A percentile compares a stretch with the other conserved stretches of the same genome.
phyloP scores from a whole-genome alignment of 2,113 vertebrate genomes.

The Acanthochromis polyacanthus region DNA sequence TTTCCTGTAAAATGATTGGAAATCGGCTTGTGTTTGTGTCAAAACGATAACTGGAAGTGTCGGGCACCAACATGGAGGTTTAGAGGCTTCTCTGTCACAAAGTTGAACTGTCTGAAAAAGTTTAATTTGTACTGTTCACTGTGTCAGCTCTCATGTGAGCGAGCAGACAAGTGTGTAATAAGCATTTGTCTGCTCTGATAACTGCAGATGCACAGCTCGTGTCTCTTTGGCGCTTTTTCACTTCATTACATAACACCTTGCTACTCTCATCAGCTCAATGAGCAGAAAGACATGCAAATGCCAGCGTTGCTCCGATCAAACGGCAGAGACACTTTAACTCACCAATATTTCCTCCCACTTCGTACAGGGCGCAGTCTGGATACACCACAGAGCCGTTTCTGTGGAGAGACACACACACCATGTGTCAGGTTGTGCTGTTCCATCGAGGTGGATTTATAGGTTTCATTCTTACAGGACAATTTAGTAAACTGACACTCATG shows the following conservation, averaged over 20 bases:
- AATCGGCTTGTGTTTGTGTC: neutral
- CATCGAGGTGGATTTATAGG: neutral
- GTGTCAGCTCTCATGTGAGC: slow-evolving; percentile 52
- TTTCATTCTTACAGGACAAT: neutral
- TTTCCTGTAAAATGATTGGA: neutral
- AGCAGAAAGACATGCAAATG: slow-evolving; percentile 76
- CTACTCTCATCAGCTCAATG: slow-evolving; percentile 64
- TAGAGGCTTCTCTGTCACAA: neutral
- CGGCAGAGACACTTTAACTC: slow-evolving; percentile 58
- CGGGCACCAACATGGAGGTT: neutral
- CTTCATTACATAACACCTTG: slow-evolving; percentile 63
- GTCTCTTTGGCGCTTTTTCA: slow-evolving; percentile 46
- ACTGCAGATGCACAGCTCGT: slow-evolving; percentile 70
- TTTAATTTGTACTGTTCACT: neutral
- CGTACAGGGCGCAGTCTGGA: slow-evolving; percentile 84
- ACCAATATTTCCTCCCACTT: slow-evolving; percentile 93
- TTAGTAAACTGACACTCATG: no score
- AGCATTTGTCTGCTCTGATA: slow-evolving; percentile 80
- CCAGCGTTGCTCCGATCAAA: slow-evolving; percentile 34
- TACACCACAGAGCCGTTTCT: slow-evolving; percentile 81
- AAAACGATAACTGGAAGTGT: neutral
- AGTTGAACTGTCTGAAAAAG: neutral
- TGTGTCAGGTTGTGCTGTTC: neutral
- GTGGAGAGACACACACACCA: slow-evolving; percentile 24
- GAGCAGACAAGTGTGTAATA: slow-evolving; percentile 61